phyloP scores from a whole-genome alignment of 2,797 vertebrate genomes.

The Pangasius krempfi region DNA sequence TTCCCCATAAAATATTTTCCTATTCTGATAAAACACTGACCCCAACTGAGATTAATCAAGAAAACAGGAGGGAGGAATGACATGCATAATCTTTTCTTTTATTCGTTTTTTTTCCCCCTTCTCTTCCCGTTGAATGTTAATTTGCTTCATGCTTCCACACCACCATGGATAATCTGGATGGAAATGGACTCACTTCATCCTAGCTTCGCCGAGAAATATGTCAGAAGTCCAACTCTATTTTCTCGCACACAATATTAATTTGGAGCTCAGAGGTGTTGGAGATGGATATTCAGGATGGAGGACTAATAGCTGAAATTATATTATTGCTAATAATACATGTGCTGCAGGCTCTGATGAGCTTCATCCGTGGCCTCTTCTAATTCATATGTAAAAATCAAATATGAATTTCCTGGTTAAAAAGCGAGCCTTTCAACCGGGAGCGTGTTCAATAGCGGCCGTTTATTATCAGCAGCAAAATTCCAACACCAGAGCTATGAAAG shows the following conservation, averaged over 20 bases:
- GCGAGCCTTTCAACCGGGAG: slow-evolving; percentile 82
- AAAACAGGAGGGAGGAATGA: slow-evolving; percentile 68
- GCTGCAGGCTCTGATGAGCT: slow-evolving; percentile 85
- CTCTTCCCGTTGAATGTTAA: slow-evolving; percentile 66
- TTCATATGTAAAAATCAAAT: slow-evolving; percentile 89
- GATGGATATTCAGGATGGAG: slow-evolving; percentile 89
- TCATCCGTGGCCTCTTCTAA: slow-evolving; percentile 84
- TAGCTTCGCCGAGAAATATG: slow-evolving; percentile 83
- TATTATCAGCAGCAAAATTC: slow-evolving; percentile 60
- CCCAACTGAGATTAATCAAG: slow-evolving; percentile 71
- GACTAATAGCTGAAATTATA: slow-evolving; percentile 94
- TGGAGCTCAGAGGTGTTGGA: slow-evolving; percentile 86
- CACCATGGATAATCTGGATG: slow-evolving; percentile 78
- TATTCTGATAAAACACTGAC: slow-evolving; percentile 76
- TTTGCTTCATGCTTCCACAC: slow-evolving; percentile 67
- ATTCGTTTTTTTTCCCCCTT: slow-evolving; percentile 67
- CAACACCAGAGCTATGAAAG: slow-evolving; percentile 54
- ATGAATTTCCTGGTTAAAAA: slow-evolving; percentile 86
- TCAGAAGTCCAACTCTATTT: slow-evolving; percentile 72
- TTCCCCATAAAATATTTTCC: slow-evolving; percentile 57
- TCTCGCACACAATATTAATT: slow-evolving; percentile 82
- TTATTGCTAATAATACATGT: slow-evolving; percentile 94
- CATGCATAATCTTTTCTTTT: slow-evolving; percentile 71
- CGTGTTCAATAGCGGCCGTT: slow-evolving; percentile 65
- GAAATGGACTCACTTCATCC: slow-evolving; percentile 78